Base-by-base conservation (phyloP, 2,797 vertebrate genomes). In the Lindbergichthys nudifrons region DNA sequence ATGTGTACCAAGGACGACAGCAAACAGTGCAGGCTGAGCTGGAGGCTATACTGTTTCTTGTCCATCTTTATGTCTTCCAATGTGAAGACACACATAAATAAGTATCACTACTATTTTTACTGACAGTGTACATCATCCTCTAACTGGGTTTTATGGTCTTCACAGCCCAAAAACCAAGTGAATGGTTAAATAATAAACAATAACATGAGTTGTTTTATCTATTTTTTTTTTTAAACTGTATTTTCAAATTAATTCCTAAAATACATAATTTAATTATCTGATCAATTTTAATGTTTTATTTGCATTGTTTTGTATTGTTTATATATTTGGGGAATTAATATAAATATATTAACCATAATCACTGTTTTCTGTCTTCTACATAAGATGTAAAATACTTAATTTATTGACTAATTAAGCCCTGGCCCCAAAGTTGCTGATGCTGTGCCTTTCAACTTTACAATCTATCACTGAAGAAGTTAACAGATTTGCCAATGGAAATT, bases 1-100 rank as follows among this genome's bases (percentile, higher is more conserved):
- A 72, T 94, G 92, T 79, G 48, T 87, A 3, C 79, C 48, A 1
- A 82, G 83, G 60, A 76, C 60, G 19, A 87, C 61, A 65, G 52
- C 70, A 0, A 62, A 36, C 63, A 21, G 69, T 23, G 56, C 77
- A 62, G 75, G 80, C 60, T 77, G 63, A 81, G 42, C 36, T 43
- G 50, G n/a, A 64, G 48, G 1, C 26, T 26, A 26, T 26, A 26
- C 61, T 36, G 16, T 32, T 19, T 62, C 11, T 32, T 36, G n/a
- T 57, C 42, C 26, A 6, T 57, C 42, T 10, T 43, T 12, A 45
- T 26, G 14, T 52, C 32, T 41, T 21, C 30, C 0, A 13, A 10
- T 70, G 13, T 41, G 26, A 36, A 57, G 19, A 59, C 12, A 43
- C n/a, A 66, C 23, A 43, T 12, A 47, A 57, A 10, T 12, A 8